Evolutionary conservation across 2,888 invertebrate species (phyloP).

Genomic region (Hypomecis atomaria): DNA sequence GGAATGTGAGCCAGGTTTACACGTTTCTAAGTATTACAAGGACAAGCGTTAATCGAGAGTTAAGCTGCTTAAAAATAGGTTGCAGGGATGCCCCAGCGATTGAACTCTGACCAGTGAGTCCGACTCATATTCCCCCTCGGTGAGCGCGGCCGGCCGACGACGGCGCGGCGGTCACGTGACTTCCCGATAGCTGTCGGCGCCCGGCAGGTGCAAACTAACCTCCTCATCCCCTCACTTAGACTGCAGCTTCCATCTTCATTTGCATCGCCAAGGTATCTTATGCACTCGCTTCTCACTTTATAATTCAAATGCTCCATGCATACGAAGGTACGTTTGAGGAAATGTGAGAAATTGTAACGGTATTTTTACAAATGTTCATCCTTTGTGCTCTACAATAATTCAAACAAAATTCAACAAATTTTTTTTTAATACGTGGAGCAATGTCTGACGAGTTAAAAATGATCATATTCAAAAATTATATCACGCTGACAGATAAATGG

Average conservation of each 20-base stretch:
- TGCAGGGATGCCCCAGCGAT: slow-evolving; percentile 45
- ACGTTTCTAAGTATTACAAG: not conserved
- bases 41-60: slow-evolving; percentile 11
- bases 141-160: slow-evolving; percentile 13
- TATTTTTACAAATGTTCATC: slow-evolving; percentile 50
- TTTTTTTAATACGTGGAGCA: not conserved
- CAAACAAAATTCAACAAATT: not conserved
- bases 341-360: slow-evolving; percentile 83
- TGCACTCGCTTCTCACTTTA: slow-evolving; percentile 80
- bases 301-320: slow-evolving; percentile 79
- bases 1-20: not conserved
- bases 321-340: slow-evolving; percentile 67
- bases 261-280: slow-evolving; percentile 75
- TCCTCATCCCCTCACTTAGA: slow-evolving; percentile 45
- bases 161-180: slow-evolving; percentile 29
- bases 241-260: slow-evolving; percentile 69
- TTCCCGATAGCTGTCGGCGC: slow-evolving; percentile 39
- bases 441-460: not conserved
- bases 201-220: slow-evolving; percentile 67
- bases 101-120: slow-evolving; percentile 61
- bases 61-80: slow-evolving; percentile 43
- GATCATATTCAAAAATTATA: not conserved
- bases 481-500: slow-evolving; percentile 7
- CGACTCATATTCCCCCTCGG: slow-evolving; percentile 42
- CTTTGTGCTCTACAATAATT: not conserved